Conservation (phyloP, 1,140 invertebrate genomes). For the Nebria ingens region DNA sequence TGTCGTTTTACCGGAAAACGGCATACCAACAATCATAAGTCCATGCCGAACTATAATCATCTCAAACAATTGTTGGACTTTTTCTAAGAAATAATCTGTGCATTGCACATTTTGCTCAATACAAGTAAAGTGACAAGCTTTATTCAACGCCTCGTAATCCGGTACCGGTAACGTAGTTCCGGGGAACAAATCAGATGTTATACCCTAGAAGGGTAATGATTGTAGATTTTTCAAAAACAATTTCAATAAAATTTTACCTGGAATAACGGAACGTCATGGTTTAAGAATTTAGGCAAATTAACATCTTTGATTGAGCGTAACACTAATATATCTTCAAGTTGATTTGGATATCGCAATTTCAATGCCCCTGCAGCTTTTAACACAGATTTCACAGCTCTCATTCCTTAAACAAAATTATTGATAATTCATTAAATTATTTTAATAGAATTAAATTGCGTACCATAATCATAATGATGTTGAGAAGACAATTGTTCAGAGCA, state of each 20-base stretch:
- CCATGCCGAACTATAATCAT: conserved; percentile 91
- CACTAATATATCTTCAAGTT: conserved; percentile 70
- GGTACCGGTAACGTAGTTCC: conserved; percentile 64
- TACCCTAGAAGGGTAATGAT: conserved; percentile 51
- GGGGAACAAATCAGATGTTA: conserved; percentile 86
- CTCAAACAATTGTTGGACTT: conserved; percentile 88
- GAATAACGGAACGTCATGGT: conserved; percentile 78
- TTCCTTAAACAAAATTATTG: conserved; percentile 38
- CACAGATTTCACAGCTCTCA: conserved; percentile 83
- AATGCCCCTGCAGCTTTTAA: conserved; percentile 80
- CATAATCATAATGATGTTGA: conserved; percentile 94
- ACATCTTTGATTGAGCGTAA: conserved; percentile 86
- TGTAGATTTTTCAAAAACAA: no score
- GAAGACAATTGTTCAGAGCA: conserved; percentile 92
- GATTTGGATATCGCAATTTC: conserved; percentile 81
- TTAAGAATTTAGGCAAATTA: conserved; percentile 86
- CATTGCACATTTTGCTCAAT: conserved; percentile 68
- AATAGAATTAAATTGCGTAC: conserved; percentile 34
- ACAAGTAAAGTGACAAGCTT: conserved; percentile 55
- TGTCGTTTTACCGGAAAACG: conserved; percentile 78
- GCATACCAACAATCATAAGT: conserved; percentile 82
- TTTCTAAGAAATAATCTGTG: conserved; percentile 75
- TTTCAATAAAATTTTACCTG: conserved; percentile 43
- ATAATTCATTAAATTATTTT: neutral
- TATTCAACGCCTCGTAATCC: conserved; percentile 54